Base-by-base conservation (phyloP, 1,140 invertebrate genomes). In the Drosophila pseudoobscura region DNA sequence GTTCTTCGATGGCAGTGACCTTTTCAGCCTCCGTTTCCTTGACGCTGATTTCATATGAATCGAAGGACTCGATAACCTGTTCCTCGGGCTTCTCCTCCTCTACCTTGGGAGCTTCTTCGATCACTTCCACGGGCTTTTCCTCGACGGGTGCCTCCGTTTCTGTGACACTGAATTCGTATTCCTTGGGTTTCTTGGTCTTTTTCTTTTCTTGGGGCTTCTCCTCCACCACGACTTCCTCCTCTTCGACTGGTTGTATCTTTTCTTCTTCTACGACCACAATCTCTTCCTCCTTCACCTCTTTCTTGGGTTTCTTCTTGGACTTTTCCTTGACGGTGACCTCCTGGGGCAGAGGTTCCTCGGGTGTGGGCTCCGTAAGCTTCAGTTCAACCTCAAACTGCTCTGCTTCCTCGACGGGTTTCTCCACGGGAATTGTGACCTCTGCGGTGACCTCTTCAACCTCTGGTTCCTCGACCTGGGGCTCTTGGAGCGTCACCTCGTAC, bases 401-500 rank as follows among this genome's bases (percentile, higher is more conserved):
- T 11, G 51, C 39, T 57, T 69, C 53, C 41, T 55, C 46, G 53
- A 65, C 61, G 1, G 73, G 61, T 13, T 89, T 44, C 17, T 68
- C 24, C 52, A 41, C 53, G 41, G 84, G 62, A 5, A 82, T 29
- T 1, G 55, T 15, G 54, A 90, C 58, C 54, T 91, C 83, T 59
- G 92, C 90, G 11, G 76, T 80, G 72, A 91, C 90, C 69, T 92
- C 91, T 69, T 91, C 82, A 24, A 90, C 9, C 63, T 77, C 56
- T 13, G 51, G 35, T 24, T 56, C 44, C 24, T 69, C 51, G 49
- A 75, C 49, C 26, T 63, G 68, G 9, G 93, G 92, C 65, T 93
- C 69, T 5, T 93, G 90, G 3, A 93, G 91, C 61, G 91, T 90
- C 60, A 92, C 91, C 51, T 93, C 92, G 58, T 93, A 85, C 80